Percentiles rank a stretch among this genome's conserved stretches.
These are phyloP conservation scores for Drosophila histrio DNA, from an alignment of 2,888 invertebrate genomes.

Conservation along the genomic window DNA sequence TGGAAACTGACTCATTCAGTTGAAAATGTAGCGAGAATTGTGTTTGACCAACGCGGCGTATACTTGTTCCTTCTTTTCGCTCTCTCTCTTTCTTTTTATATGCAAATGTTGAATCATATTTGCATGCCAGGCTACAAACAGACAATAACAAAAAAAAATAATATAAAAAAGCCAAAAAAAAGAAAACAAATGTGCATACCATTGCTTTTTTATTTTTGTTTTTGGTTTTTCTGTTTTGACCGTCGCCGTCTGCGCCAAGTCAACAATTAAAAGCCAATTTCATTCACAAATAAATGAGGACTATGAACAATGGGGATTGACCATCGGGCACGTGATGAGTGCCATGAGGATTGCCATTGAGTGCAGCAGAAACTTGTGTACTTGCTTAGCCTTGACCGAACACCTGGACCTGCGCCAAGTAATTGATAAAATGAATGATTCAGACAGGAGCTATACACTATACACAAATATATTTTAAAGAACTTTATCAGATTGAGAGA, in stretches of 20 bases:
- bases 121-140: slow-evolving; percentile 38
- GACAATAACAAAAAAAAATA: slow-evolving; percentile 37
- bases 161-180: slow-evolving; percentile 16
- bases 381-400: slow-evolving; percentile 39
- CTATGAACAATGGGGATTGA: slow-evolving; percentile 20
- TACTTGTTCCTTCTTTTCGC: slow-evolving; percentile 23
- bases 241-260: slow-evolving; percentile 44
- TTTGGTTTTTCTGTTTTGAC: slow-evolving; percentile 22
- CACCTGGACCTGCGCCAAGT: slow-evolving; percentile 42
- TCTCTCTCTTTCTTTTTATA: neutral
- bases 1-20: slow-evolving; percentile 41
- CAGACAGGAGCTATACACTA: neutral
- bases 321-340: slow-evolving; percentile 36
- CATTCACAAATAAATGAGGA: slow-evolving; percentile 63
- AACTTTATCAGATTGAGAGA: neutral
- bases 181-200: slow-evolving; percentile 55
- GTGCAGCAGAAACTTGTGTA: slow-evolving; percentile 4
- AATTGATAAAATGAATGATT: slow-evolving; percentile 1
- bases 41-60: slow-evolving; percentile 55
- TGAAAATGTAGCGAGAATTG: slow-evolving; percentile 7
- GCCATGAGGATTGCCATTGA: slow-evolving; percentile 17
- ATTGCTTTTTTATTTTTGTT: slow-evolving; percentile 33
- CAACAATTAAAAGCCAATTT: slow-evolving; percentile 72
- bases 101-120: slow-evolving; percentile 37
- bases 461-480: neutral